A percentile compares a stretch with the other conserved stretches of the same genome.
Conservation (phyloP, 2,888 invertebrate species). For the Nemurella pictetii region DNA sequence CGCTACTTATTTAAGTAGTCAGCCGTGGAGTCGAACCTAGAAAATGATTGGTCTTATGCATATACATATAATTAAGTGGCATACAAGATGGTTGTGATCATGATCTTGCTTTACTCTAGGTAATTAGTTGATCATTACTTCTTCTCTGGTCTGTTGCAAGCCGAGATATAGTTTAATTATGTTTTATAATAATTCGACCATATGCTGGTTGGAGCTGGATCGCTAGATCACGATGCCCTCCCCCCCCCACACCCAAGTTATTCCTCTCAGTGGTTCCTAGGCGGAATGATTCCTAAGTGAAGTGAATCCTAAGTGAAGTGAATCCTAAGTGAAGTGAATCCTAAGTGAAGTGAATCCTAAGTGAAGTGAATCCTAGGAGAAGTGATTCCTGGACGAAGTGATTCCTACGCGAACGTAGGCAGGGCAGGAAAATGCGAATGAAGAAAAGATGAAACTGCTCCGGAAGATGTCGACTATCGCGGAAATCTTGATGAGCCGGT, state of each 20-base stretch:
- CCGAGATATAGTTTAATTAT: constrained; percentile 28
- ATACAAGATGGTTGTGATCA: constrained; percentile 23
- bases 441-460: no score
- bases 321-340: no score
- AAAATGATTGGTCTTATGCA: constrained; percentile 31
- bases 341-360: no score
- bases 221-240: background rate
- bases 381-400: no score
- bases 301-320: no score
- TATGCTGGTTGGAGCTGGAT: background rate
- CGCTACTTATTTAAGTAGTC: constrained; percentile 18
- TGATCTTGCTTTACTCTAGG: constrained; percentile 18
- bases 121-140: constrained; percentile 30
- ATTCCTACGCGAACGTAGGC: no score
- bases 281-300: no score
- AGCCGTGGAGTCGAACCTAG: constrained; percentile 13
- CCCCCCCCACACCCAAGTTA: background rate
- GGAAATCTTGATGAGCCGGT: no score
- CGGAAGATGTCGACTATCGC: no score
- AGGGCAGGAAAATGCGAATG: no score
- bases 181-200: constrained; percentile 29
- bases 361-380: no score
- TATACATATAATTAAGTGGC: constrained; percentile 30
- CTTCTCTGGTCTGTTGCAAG: constrained; percentile 1
- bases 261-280: no score